Conservation (phyloP, 2,888 invertebrate genomes). For the Leptura quadrifasciata region DNA sequence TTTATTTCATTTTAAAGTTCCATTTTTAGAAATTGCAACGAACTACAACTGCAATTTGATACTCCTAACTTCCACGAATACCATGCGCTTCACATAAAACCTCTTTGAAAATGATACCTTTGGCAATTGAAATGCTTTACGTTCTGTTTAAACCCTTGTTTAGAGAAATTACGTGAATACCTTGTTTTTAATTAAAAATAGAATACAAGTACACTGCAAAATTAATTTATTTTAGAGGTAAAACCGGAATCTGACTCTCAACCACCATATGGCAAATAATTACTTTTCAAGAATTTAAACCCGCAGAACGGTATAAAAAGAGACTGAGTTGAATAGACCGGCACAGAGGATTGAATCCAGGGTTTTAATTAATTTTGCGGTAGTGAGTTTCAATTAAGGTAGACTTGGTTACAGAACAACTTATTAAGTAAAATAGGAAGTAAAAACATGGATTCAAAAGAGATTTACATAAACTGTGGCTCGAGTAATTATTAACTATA, state of each 20-base stretch:
- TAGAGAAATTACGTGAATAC: background rate
- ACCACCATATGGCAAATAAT: conserved; percentile 17
- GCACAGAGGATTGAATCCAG: background rate
- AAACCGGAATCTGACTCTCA: background rate
- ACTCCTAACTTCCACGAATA: too few species aligned
- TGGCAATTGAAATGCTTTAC: background rate
- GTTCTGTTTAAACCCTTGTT: background rate
- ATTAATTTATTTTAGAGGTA: conserved; percentile 25
- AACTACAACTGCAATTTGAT: too few species aligned
- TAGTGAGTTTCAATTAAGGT: background rate
- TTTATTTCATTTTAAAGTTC: too few species aligned
- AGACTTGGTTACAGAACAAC: background rate
- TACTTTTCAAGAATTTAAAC: conserved; percentile 26
- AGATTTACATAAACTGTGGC: too few species aligned
- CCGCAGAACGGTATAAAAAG: conserved; percentile 14
- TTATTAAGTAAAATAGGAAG: background rate
- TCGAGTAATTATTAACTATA: too few species aligned
- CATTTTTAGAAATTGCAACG: too few species aligned
- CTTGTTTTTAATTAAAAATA: conserved; percentile 26
- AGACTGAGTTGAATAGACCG: conserved; percentile 5
- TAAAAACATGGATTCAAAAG: too few species aligned
- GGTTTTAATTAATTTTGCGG: conserved; percentile 22
- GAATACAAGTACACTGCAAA: background rate
- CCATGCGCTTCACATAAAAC: too few species aligned
- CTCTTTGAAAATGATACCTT: background rate